A percentile compares a stretch with the other conserved stretches of the same genome.
Conservation (phyloP, 1,140 invertebrate species). For the Sycobia sp. region DNA sequence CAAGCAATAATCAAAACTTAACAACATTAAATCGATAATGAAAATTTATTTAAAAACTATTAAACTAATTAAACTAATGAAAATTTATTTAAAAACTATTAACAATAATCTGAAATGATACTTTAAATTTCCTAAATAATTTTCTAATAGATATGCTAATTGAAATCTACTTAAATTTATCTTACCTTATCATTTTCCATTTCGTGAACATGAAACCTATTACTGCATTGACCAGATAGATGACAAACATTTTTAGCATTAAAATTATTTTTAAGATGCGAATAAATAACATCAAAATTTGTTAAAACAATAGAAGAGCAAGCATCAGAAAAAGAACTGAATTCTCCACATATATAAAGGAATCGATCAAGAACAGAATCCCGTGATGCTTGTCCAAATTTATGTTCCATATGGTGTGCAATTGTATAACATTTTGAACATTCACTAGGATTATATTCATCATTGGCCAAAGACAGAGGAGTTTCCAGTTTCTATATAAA, state of each 20-base stretch:
- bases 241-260: constrained; percentile 72
- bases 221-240: constrained; percentile 73
- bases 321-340: constrained; percentile 76
- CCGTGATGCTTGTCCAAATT: constrained; percentile 43
- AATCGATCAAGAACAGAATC: constrained; percentile 46
- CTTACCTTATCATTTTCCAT: constrained; percentile 58
- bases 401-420: constrained; percentile 53
- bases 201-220: constrained; percentile 70
- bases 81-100: too few species aligned
- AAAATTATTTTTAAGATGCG: constrained; percentile 67
- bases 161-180: too few species aligned
- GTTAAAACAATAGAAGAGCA: constrained; percentile 75
- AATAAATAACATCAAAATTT: constrained; percentile 74
- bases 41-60: neutral
- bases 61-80: neutral
- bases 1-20: too few species aligned
- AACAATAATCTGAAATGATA: too few species aligned
- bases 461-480: constrained; percentile 39
- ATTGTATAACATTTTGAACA: constrained; percentile 57
- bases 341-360: constrained; percentile 65
- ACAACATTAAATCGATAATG: too few species aligned
- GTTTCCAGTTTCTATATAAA: constrained; percentile 4
- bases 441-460: constrained; percentile 53
- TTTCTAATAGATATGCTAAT: too few species aligned
- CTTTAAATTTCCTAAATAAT: too few species aligned